Evolutionary conservation across 2,113 vertebrate species (phyloP), one percentile per base, ranked within the genome.

Genomic region (Castor canadensis): DNA sequence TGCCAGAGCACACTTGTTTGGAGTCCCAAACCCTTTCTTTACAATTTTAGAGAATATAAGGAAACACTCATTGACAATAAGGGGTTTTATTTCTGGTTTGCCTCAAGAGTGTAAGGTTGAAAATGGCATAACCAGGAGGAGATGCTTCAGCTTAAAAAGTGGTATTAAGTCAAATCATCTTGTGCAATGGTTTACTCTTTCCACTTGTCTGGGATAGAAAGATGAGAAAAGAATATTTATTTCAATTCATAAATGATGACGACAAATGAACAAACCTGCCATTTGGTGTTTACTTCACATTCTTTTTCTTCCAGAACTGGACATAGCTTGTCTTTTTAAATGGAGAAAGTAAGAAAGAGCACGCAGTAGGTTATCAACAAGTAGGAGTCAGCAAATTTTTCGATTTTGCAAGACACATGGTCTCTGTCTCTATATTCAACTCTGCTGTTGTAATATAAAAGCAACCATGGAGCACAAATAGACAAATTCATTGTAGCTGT

Each of bases 41-140:
- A 60, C 9, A 67, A 52, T 72, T 91, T 87, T 47, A 84, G 72
- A 87, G 45, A 85, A 92, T 47, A 12, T 49, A n/a, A 58, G 87
- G 86, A 86, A 90, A 71, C 2, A 22, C 86, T 90, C 76, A 73
- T 43, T 62, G 83, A 30, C 30, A 75, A 30, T 13, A 92, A 87
- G 81, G 40, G 24, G 10, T 58, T 77, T 92, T 81, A 54, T 86
- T 86, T 54, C 60, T 94, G 43, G 86, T 87, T 95, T 82, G 24
- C 43, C 71, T 81, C 62, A 71, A 95, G 52, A 71, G n/a, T 62
- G 60, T 67, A 71, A 82, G 35, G 24, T 69, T 86, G 81, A 80
- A 81, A 92, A 96, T 81, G 60, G 64, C 43, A 69, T 89, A 95
- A 73, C 47, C 20, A 15, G 10, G 20, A 86, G 49, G 71, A 38